These are phyloP conservation scores for Drosophila bipectinata DNA, from an alignment of 1,140 invertebrate genomes.

Conservation along the genomic window DNA sequence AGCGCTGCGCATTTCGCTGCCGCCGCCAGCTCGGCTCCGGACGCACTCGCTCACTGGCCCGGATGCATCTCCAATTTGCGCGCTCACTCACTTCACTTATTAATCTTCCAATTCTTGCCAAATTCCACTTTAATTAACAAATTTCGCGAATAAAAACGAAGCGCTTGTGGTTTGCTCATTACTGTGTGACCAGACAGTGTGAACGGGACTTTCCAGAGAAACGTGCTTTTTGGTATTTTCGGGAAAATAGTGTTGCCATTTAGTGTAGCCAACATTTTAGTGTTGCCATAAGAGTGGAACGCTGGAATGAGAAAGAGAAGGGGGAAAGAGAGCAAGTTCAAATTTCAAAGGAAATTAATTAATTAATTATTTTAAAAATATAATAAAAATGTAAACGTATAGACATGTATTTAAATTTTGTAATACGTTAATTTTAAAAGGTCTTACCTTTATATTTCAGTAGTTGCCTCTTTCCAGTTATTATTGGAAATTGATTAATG, in stretches of 20 bases:
- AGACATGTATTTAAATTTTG: no score
- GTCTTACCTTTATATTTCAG: no score
- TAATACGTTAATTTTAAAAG: no score
- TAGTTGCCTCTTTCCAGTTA: no score
- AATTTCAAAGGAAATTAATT: neutral
- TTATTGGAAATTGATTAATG: no score
- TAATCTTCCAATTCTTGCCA: neutral
- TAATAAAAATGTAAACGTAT: no score
- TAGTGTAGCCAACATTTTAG: no score
- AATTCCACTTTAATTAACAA: conserved; percentile 24
- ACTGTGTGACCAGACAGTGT: conserved; percentile 19
- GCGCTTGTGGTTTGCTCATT: neutral
- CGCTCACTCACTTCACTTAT: conserved; percentile 11
- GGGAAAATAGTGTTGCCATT: no score
- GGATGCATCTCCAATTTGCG: neutral
- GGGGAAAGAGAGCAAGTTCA: no score
- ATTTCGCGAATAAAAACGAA: conserved; percentile 6
- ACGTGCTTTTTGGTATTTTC: neutral
- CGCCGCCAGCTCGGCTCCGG: conserved; percentile 21
- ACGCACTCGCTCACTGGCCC: conserved; percentile 14
- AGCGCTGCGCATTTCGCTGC: conserved; percentile 28
- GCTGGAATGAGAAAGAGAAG: neutral
- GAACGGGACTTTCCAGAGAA: neutral
- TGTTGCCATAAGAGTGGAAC: no score
- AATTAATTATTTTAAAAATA: no score